Evolutionary conservation across 2,888 invertebrate species (phyloP).

Genomic region (Aelia acuminata): DNA sequence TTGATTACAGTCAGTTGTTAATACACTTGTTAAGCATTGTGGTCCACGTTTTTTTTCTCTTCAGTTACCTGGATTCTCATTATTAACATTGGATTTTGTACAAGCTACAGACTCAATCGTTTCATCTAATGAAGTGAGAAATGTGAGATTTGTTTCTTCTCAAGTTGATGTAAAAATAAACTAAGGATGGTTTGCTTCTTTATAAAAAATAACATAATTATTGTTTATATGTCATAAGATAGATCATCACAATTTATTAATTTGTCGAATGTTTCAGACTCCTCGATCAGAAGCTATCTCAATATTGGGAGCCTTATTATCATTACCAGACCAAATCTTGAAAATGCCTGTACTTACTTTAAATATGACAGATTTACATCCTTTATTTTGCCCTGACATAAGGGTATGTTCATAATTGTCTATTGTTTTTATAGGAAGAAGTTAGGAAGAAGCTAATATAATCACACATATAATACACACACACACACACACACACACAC

Average conservation of each 20-base stretch:
- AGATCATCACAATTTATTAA: not conserved
- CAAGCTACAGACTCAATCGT: conserved; percentile 91
- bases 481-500: too few relatives aligned
- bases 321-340: conserved; percentile 81
- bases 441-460: too few relatives aligned
- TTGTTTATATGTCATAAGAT: not conserved
- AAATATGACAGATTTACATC: conserved; percentile 73
- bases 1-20: conserved; percentile 78
- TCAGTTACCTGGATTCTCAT: conserved; percentile 88
- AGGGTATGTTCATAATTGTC: conserved; percentile 73
- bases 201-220: not conserved
- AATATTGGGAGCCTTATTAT: conserved; percentile 87
- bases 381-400: conserved; percentile 80
- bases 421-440: not conserved
- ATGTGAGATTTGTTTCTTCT: conserved; percentile 68
- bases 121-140: conserved; percentile 81
- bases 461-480: too few relatives aligned
- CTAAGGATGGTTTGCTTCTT: not conserved
- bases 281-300: conserved; percentile 93
- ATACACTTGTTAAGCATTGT: conserved; percentile 82
- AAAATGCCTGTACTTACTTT: conserved; percentile 80
- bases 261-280: conserved; percentile 71
- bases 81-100: conserved; percentile 89
- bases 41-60: conserved; percentile 89
- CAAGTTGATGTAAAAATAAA: conserved; percentile 58